These are phyloP conservation scores for Laothoe populi DNA, from an alignment of 2,888 invertebrate genomes.

Conservation along the genomic window DNA sequence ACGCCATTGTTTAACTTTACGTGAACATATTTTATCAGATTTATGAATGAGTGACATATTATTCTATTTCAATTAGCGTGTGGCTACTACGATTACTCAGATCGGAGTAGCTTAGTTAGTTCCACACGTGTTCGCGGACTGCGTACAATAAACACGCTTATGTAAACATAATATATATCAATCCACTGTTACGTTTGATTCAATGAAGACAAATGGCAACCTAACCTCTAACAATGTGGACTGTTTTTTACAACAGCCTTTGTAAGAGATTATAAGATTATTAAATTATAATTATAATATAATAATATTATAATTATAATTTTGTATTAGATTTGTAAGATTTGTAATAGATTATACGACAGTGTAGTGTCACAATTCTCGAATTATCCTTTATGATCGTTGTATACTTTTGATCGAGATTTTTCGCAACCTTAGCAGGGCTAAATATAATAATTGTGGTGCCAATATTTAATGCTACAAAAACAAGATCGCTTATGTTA, in stretches of 20 bases:
- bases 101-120: constrained; percentile 5
- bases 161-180: constrained; percentile 21
- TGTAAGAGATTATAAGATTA: no score
- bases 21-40: constrained; percentile 19
- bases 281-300: no score
- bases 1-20: constrained; percentile 17
- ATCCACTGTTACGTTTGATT: constrained; percentile 26
- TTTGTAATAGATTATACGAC: neutral
- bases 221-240: constrained; percentile 25
- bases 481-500: neutral
- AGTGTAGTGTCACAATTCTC: neutral
- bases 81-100: constrained; percentile 14
- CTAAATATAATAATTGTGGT: neutral
- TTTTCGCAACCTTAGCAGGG: no score
- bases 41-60: constrained; percentile 9
- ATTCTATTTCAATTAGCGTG: constrained; percentile 1
- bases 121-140: constrained; percentile 4
- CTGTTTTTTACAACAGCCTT: constrained; percentile 6
- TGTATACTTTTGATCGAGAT: neutral
- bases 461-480: neutral
- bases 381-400: neutral
- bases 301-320: no score
- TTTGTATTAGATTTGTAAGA: no score
- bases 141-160: constrained; percentile 26
- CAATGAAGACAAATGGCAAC: constrained; percentile 21